These are phyloP conservation scores for Lamproptera curius DNA, from an alignment of 2,888 invertebrate species.

Conservation along the genomic window DNA sequence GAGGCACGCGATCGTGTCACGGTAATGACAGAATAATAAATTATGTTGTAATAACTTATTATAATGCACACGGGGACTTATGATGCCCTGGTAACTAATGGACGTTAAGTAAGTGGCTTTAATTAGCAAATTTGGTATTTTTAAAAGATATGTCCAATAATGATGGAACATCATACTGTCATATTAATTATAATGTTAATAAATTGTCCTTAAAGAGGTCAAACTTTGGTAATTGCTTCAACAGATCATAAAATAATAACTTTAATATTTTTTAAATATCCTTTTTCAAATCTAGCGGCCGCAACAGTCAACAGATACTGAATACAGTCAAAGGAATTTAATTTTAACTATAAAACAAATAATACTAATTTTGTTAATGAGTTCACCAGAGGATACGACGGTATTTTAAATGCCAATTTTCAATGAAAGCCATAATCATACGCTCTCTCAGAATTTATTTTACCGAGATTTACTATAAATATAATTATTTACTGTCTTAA, in stretches of 20 bases:
- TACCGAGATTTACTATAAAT: no score
- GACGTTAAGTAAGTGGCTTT: slow-evolving; percentile 52
- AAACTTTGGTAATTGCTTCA: no score
- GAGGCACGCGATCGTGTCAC: slow-evolving; percentile 66
- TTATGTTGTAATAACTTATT: slow-evolving; percentile 75
- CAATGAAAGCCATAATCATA: no score
- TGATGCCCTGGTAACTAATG: slow-evolving; percentile 46
- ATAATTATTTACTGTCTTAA: no score
- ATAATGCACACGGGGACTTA: slow-evolving; percentile 64
- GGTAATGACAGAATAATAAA: slow-evolving; percentile 76
- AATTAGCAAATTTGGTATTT: slow-evolving; percentile 66
- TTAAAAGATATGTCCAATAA: slow-evolving; percentile 42
- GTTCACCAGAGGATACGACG: no score
- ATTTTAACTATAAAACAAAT: no score
- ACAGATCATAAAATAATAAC: background rate
- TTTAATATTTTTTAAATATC: slow-evolving; percentile 26
- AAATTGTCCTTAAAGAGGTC: slow-evolving; percentile 19
- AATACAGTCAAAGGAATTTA: no score
- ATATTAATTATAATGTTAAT: slow-evolving; percentile 25
- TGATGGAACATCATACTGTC: slow-evolving; percentile 53
- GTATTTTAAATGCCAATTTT: no score
- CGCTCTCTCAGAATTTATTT: no score
- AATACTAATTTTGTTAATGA: no score
- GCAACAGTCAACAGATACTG: no score
- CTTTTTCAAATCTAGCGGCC: no score